Percentiles rank a stretch among this genome's conserved stretches.
Conservation (phyloP, 2,888 invertebrate species). For the Hypsopygia costalis region DNA sequence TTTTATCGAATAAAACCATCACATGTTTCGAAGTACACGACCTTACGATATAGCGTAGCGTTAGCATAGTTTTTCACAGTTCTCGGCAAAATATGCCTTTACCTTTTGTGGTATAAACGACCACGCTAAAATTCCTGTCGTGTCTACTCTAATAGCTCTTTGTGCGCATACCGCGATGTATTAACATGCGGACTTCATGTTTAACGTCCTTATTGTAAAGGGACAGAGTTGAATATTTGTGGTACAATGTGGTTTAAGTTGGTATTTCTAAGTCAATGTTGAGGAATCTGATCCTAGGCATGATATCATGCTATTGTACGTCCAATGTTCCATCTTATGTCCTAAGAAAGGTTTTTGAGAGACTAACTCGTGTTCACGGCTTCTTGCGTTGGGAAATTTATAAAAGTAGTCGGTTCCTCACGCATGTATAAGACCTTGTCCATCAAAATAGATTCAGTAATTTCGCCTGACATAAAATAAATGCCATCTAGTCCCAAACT, state of each 20-base stretch:
- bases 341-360: too few relatives aligned
- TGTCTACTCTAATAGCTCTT: slow-evolving; percentile 11
- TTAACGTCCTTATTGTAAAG: neutral
- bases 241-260: neutral
- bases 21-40: too few relatives aligned
- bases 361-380: too few relatives aligned
- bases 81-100: neutral
- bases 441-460: too few relatives aligned
- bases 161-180: slow-evolving; percentile 5
- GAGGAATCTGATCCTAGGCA: slow-evolving; percentile 1
- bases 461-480: too few relatives aligned
- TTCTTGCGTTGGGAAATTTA: too few relatives aligned
- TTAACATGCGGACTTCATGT: neutral
- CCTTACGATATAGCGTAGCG: neutral
- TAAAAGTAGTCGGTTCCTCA: too few relatives aligned
- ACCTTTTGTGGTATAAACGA: slow-evolving; percentile 8
- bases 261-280: slow-evolving; percentile 9
- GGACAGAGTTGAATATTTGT: neutral
- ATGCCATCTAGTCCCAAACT: too few relatives aligned
- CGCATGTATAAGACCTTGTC: too few relatives aligned
- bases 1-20: too few relatives aligned
- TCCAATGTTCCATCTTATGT: neutral
- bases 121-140: slow-evolving; percentile 10
- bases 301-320: slow-evolving; percentile 15
- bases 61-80: neutral